Evolutionary conservation across 2,797 vertebrate species (phyloP).

Genomic region (Cygnus olor): DNA sequence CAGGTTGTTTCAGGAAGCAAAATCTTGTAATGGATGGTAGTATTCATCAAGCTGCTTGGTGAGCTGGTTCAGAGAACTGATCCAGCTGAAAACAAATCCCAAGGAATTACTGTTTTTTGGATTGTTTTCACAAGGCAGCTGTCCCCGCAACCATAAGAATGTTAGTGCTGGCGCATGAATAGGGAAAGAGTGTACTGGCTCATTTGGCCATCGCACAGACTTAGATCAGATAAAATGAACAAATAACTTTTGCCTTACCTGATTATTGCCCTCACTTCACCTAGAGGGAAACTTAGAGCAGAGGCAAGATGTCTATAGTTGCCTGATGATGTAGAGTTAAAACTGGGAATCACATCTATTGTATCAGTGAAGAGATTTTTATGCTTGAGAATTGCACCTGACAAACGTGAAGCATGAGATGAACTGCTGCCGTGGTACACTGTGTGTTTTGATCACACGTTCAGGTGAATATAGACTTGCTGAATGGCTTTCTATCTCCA

Average conservation of each 20-base stretch:
- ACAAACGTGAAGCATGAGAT: background rate
- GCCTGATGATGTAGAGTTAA: background rate
- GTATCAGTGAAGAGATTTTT: background rate
- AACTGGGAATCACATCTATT: background rate
- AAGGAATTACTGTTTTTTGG: background rate
- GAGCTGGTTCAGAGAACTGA: background rate
- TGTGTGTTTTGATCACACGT: accelerated
- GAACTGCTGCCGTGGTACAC: background rate
- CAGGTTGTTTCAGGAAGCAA: background rate
- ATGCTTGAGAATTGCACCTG: background rate
- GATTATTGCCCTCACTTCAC: background rate
- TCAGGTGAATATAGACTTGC: background rate
- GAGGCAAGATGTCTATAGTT: background rate
- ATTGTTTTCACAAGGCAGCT: background rate
- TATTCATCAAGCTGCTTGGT: background rate
- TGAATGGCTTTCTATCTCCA: accelerated
- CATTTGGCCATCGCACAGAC: background rate
- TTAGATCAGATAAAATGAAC: background rate
- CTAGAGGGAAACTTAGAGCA: background rate
- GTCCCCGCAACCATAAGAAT: background rate
- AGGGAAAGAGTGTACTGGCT: background rate
- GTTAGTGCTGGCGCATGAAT: background rate
- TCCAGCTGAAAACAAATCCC: background rate
- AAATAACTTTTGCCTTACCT: background rate
- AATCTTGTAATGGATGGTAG: background rate